A percentile compares a stretch with the other conserved stretches of the same genome.
Evolutionary conservation across 2,797 vertebrate species (phyloP).

Genomic region (Bufotes viridis): DNA sequence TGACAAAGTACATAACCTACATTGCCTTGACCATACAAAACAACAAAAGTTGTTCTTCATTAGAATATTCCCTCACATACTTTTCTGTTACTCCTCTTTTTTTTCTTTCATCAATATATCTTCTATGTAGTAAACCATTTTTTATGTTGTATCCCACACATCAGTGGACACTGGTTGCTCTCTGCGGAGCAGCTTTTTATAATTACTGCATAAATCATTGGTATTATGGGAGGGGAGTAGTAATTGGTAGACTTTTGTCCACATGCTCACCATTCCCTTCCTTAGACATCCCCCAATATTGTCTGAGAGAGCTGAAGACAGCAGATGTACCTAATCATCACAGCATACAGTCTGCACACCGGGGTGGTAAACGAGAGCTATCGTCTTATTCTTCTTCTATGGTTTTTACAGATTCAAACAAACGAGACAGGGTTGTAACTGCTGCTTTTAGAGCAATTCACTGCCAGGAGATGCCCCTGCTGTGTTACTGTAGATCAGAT

Average conservation of each 20-base stretch:
- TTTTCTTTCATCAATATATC: not conserved
- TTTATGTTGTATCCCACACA: not conserved
- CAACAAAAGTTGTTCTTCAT: not conserved
- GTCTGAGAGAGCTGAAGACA: not conserved
- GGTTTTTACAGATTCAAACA: not conserved
- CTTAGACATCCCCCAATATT: not conserved
- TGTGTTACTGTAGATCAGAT: not conserved
- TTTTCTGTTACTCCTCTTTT: not conserved
- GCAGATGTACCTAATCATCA: slow-evolving; percentile 20
- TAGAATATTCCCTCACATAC: not conserved
- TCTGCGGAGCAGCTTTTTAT: not conserved
- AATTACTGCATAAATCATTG: not conserved
- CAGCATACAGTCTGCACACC: not conserved
- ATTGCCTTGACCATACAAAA: not conserved
- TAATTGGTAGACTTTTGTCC: not conserved
- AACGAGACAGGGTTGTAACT: not conserved
- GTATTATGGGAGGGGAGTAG: not conserved
- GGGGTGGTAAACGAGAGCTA: not conserved
- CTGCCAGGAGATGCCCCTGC: not conserved
- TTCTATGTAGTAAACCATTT: not conserved
- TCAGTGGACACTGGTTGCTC: not conserved
- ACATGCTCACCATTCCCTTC: not conserved
- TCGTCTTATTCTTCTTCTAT: not conserved
- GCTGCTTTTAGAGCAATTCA: not conserved
- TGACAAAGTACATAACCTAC: not conserved